Percentiles rank a stretch among this genome's conserved stretches.
These are phyloP conservation scores for Clavelina lepadiformis DNA, from an alignment of 23 tunicate genomes.

Conservation along the genomic window DNA sequence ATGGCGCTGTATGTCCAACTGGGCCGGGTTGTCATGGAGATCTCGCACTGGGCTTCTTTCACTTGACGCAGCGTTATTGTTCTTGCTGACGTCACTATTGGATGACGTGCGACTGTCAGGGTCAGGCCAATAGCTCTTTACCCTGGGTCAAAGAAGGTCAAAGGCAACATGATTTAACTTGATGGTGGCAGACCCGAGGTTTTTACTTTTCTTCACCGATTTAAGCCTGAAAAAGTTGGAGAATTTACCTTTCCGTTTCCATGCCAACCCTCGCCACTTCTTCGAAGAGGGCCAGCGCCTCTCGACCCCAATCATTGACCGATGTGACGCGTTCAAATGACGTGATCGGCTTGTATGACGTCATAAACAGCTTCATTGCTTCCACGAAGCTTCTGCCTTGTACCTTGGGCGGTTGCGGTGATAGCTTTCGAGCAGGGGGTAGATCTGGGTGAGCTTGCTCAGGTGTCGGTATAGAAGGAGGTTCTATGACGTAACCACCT, in stretches of 20 bases:
- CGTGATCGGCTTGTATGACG: slow-evolving; percentile 46
- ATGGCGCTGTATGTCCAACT: slow-evolving; percentile 46
- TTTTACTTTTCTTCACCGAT: background rate
- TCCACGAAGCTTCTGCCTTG: slow-evolving; percentile 28
- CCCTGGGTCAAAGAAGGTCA: too few relatives aligned
- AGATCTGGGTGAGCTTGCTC: background rate
- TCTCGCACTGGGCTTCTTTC: background rate
- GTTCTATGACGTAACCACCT: slow-evolving; percentile 9
- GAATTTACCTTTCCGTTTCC: slow-evolving; percentile 1
- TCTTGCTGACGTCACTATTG: slow-evolving; percentile 5
- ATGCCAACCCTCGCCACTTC: slow-evolving; percentile 23
- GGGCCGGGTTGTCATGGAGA: background rate
- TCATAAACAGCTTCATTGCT: slow-evolving; percentile 65
- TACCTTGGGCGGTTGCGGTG: background rate
- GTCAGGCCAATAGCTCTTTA: slow-evolving; percentile 9
- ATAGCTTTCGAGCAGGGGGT: background rate
- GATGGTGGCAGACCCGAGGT: background rate
- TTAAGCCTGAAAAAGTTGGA: too few relatives aligned
- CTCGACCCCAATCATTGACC: slow-evolving; percentile 61
- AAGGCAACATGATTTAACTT: too few relatives aligned
- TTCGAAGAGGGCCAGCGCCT: slow-evolving; percentile 47
- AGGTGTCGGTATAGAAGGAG: background rate
- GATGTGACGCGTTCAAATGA: slow-evolving; percentile 30
- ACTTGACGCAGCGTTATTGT: background rate
- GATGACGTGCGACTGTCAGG: slow-evolving; percentile 12